These are phyloP conservation scores for Sclerurus mexicanus DNA, from an alignment of 2,113 vertebrate genomes.

Conservation along the genomic window DNA sequence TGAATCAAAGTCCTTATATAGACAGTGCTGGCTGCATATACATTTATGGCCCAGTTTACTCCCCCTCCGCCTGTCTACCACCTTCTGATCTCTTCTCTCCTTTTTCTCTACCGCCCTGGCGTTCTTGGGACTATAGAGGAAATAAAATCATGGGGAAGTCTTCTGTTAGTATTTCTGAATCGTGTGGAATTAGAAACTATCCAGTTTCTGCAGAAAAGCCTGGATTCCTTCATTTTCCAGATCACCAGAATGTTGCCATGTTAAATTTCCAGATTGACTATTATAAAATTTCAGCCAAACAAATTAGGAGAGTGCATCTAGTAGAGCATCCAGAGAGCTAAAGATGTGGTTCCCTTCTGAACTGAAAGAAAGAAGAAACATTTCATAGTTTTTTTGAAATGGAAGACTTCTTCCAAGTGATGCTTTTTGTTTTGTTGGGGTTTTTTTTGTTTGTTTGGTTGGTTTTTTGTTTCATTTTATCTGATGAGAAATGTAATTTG, in stretches of 20 bases:
- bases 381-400: background rate
- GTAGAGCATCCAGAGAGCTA: background rate
- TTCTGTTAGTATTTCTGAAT: background rate
- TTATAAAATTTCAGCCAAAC: background rate
- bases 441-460: background rate
- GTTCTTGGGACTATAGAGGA: background rate
- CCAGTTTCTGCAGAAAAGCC: background rate
- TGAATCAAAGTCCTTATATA: background rate
- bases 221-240: background rate
- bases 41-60: background rate
- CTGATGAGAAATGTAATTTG: conserved; percentile 6
- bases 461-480: background rate
- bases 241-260: background rate
- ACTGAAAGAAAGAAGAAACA: background rate
- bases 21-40: background rate
- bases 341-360: background rate
- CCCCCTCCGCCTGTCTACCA: background rate
- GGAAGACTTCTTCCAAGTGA: background rate
- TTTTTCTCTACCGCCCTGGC: background rate
- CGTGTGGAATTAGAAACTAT: background rate
- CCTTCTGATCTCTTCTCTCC: background rate
- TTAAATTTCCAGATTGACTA: background rate
- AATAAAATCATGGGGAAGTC: background rate
- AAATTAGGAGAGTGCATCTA: background rate
- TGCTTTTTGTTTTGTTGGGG: background rate